Evolutionary conservation across 2,113 vertebrate genomes (phyloP), one percentile per base, ranked within the genome.

Genomic region (Petromus typicus): DNA sequence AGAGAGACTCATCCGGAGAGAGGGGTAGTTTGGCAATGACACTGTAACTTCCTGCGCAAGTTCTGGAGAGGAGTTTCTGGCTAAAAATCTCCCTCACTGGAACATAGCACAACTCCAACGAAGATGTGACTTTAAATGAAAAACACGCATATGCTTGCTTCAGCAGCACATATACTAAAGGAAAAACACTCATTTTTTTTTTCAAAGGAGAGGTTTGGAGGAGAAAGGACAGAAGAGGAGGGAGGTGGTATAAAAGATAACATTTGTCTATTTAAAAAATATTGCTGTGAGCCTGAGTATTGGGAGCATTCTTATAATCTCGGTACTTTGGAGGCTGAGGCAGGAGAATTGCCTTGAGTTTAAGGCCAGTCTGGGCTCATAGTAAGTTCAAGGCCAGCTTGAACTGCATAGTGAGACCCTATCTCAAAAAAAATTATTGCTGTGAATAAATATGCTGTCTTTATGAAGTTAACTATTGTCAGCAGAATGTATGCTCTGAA

Each of bases 191-290:
- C 18, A 10, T 73, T 23, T 61, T 57, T 71, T n/a, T 79, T 37
- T 61, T 57, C 7, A 48, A n/a, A 80, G 66, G 3, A 75, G 75
- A 56, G n/a, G 18, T 92, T 88, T 54, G 51, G 22, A 83, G n/a
- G 12, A 71, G 43, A 83, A 57, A 69, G 63, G 51, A 76, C 59
- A 66, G 82, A 71, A 37, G 34, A 25, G 9, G 34, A 25, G 9
- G 18, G 23, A 61, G 5, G 54, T 34, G 16, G 25, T 69, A 18
- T 56, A 61, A 37, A 30, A 40, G 23, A 78, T 66, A 57, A 57
- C 56, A 43, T 56, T 34, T 88, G n/a, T 86, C 84, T 86, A 37
- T 86, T 89, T 95, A 78, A 80, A 90, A 59, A 57, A 82, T 43
- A 75, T 56, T 59, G n/a, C 54, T 40, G 54, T 43, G 67, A 59